Base-by-base conservation (phyloP, 2,113 vertebrate species). In the Dipodomys ordii region DNA sequence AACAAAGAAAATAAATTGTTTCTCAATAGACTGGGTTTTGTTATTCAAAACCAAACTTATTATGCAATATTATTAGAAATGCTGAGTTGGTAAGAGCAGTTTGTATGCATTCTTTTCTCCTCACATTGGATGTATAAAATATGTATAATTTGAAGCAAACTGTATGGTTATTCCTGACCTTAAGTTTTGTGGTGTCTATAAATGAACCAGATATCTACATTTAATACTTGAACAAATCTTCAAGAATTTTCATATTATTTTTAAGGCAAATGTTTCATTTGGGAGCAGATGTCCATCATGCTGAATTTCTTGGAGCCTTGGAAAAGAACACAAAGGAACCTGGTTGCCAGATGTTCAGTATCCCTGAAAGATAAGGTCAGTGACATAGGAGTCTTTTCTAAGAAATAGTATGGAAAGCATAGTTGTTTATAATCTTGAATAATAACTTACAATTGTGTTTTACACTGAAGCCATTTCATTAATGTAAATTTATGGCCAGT, bases 341-440 rank as follows among this genome's bases (percentile, higher is more conserved):
- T 98, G 97, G 96, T 95, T 96, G 88, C 96, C 97, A 98, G 97
- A 98, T 98, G 97, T 97, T 97, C 95, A 94, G 74, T 93, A 97
- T 95, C 77, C 95, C 77, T 89, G 73, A 95, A 84, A 97, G 96
- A 98, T 96, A 97, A 98, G 97, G 97, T 95, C 73, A 97, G 93
- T 95, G 92, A 96, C 94, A 96, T 78, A 95, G 87, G 94, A 93
- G 87, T 86, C 88, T 96, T 93, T 96, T 83, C 78, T 96, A 80
- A 96, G 97, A 97, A 95, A 95, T 88, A 96, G 69, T 69, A 85
- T 96, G 96, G 74, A 97, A 98, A 49, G 95, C 95, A 91, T 95
- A 96, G 87, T 96, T 90, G 94, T 96, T 57, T 94, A 96, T 94
- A 93, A 88, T 97, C 83, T 97, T 96, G 32, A 96, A 93, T 69